A percentile compares a stretch with the other conserved stretches of the same genome.
phyloP scores from a whole-genome alignment of 2,888 invertebrate genomes.

The Volucella inflata region DNA sequence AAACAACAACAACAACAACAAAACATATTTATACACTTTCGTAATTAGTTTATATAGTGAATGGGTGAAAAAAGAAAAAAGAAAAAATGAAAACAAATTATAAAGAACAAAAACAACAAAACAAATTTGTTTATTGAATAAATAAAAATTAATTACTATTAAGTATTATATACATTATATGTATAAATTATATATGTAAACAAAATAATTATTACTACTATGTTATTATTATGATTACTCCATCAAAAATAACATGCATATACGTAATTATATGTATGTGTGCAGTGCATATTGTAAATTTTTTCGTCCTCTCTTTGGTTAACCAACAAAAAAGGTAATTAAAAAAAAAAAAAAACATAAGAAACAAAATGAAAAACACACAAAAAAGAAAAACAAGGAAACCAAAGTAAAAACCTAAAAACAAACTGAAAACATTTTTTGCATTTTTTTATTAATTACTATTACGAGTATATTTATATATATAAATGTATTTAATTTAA shows the following conservation, averaged over 20 bases:
- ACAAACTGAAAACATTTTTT: conserved; percentile 59
- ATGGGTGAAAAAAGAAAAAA: conserved; percentile 54
- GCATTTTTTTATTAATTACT: conserved; percentile 74
- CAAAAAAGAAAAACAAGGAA: conserved; percentile 54
- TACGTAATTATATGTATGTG: conserved; percentile 61
- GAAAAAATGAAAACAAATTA: conserved; percentile 74
- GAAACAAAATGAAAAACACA: conserved; percentile 46
- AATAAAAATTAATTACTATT: conserved; percentile 69
- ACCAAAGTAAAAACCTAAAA: conserved; percentile 35
- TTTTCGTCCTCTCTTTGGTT: conserved; percentile 76
- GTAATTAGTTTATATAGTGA: conserved; percentile 77
- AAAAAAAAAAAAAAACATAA: conserved; percentile 60
- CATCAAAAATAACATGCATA: conserved; percentile 61
- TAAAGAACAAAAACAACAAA: conserved; percentile 71
- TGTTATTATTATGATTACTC: conserved; percentile 72
- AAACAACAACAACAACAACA: conserved; percentile 76
- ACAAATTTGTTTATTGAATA: conserved; percentile 71
- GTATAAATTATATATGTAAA: conserved; percentile 75
- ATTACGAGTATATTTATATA: conserved; percentile 68
- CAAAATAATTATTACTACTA: conserved; percentile 67
- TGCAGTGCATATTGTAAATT: conserved; percentile 71
- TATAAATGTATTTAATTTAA: conserved; percentile 69
- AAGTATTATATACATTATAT: conserved; percentile 76
- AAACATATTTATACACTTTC: conserved; percentile 76
- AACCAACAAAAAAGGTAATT: conserved; percentile 78